Percentiles rank a stretch among this genome's conserved stretches.
These are phyloP conservation scores for Candoia aspera DNA, from an alignment of 2,113 vertebrate genomes.

Conservation along the genomic window DNA sequence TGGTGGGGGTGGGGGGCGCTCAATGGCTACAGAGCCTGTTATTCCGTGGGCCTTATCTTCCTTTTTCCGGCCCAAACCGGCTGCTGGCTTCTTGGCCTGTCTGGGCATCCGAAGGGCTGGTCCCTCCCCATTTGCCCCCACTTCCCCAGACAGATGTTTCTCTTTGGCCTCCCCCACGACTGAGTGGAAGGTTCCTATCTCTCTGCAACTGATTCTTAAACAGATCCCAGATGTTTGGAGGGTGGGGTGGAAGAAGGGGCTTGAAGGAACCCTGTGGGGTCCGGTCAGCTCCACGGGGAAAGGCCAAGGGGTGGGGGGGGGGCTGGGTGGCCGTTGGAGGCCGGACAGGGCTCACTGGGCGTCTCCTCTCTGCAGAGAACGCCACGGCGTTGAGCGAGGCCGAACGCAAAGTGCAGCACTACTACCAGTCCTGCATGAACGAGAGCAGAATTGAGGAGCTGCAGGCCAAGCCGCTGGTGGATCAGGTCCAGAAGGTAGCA, in stretches of 20 bases:
- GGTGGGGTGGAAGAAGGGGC: not conserved
- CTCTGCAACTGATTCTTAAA: not conserved
- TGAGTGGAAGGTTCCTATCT: not conserved
- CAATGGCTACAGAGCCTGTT: no score
- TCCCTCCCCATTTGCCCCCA: no score
- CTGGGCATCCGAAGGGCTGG: not conserved
- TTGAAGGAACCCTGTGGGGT: not conserved
- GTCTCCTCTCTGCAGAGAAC: constrained; percentile 78
- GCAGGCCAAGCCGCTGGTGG: constrained; percentile 82
- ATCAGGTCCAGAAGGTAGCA: constrained; percentile 87
- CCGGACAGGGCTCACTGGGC: not conserved
- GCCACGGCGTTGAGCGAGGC: constrained; percentile 82
- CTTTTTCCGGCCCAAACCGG: not conserved
- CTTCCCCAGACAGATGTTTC: not conserved
- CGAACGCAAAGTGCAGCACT: constrained; percentile 88
- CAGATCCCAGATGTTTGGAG: not conserved
- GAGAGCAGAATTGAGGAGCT: constrained; percentile 90
- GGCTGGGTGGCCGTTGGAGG: not conserved
- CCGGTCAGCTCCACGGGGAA: not conserved
- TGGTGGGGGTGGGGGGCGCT: not conserved
- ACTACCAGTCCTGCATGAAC: constrained; percentile 95
- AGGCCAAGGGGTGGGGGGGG: not conserved
- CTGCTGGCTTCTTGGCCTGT: not conserved
- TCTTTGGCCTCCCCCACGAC: not conserved
- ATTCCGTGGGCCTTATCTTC: not conserved